phyloP scores from a whole-genome alignment of 2,888 invertebrate genomes.

The Cremastinae sp. region DNA sequence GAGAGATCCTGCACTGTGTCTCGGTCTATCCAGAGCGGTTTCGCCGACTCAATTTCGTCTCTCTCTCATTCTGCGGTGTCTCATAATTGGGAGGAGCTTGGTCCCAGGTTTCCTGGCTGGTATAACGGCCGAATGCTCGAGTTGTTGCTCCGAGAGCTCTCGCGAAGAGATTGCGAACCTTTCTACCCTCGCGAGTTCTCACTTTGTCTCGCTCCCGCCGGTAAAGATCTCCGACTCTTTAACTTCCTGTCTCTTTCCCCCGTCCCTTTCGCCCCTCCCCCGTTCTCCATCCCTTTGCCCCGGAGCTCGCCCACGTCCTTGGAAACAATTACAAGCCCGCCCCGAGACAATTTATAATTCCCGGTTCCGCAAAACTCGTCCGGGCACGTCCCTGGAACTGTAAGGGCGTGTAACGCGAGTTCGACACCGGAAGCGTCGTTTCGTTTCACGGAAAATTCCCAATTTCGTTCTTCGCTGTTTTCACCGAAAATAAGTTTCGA shows the following conservation, averaged over 20 bases:
- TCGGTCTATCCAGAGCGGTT: neutral
- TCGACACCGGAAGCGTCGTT: too few species aligned
- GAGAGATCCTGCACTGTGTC: neutral
- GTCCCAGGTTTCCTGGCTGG: neutral
- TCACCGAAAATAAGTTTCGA: too few species aligned
- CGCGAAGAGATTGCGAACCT: slow-evolving; percentile 32
- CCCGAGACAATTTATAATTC: slow-evolving; percentile 76
- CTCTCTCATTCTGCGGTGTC: slow-evolving; percentile 19
- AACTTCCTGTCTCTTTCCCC: neutral
- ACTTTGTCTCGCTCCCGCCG: slow-evolving; percentile 18
- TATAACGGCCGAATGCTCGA: slow-evolving; percentile 43
- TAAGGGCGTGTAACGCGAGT: neutral
- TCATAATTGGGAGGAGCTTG: slow-evolving; percentile 35
- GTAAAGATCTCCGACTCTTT: slow-evolving; percentile 15
- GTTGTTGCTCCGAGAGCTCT: slow-evolving; percentile 28
- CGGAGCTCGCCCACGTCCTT: slow-evolving; percentile 35
- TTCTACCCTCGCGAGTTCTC: slow-evolving; percentile 22
- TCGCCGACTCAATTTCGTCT: slow-evolving; percentile 2
- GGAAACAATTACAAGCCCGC: slow-evolving; percentile 77
- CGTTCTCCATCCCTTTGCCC: neutral
- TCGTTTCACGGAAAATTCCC: too few species aligned
- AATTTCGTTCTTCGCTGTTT: too few species aligned
- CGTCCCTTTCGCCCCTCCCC: neutral
- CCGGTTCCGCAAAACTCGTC: slow-evolving; percentile 42
- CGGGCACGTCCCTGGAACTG: neutral